Base-by-base conservation (phyloP, 2,113 vertebrate species). In the Ptilonorhynchus violaceus region DNA sequence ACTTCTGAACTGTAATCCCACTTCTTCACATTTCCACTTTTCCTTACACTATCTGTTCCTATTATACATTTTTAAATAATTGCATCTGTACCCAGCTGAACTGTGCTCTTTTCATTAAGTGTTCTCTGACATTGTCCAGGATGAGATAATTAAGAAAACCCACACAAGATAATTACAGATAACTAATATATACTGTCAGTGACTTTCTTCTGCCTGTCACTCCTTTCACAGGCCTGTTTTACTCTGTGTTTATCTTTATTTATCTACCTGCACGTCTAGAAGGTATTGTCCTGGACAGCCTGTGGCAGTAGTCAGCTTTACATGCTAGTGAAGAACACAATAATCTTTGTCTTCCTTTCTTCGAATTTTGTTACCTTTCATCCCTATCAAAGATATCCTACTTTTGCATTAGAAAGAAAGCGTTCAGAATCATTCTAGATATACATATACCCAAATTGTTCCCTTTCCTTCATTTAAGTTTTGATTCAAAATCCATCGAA, bases 321-420 rank as follows among this genome's bases (percentile, higher is more conserved):
- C 7, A 49, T 28, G 10, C 17, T 47, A 55, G 50, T 31, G 19
- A 63, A 55, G 8, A 83, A 41, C 2, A 19, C 85, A 73, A 83
- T 13, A 27, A 17, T 10, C n/a, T 68, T 69, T 35, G 0, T 28
- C 2, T 47, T 31, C 13, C 2, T 35, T 52, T 37, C 78, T 44
- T 20, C 5, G 2, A 16, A 1, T 39, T 42, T 49, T 80, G 0
- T 73, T 64, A 5, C 13, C 9, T 83, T 80, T 35, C 27, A 46
- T 1, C 1, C 59, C 39, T 35, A 47, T 20, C 6, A 39, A 53
- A 37, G 2, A 24, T n/a, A 63, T 3, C 6, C 3, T 50, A 14
- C 9, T 75, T 77, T 64, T 44, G 3, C 6, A 31, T n/a, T 75
- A 52, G 18, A 53, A 81, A 4, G 17, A 33, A 75, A 56, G 6